Percentiles rank a stretch among this genome's conserved stretches.
Conservation (phyloP, 2,113 vertebrate species). For the Polyodon spathula region DNA sequence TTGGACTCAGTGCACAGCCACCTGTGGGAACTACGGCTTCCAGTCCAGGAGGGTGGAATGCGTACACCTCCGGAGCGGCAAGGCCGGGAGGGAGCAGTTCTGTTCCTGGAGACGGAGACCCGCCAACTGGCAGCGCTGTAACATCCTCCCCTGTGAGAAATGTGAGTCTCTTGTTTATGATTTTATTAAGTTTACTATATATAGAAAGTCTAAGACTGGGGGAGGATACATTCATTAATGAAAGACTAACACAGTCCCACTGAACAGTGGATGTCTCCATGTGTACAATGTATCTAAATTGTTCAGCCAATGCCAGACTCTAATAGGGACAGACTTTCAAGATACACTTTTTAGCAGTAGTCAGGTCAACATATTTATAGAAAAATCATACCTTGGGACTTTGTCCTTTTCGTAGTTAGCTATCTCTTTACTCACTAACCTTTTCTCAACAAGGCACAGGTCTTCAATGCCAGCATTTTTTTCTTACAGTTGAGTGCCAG, state of each 20-base stretch:
- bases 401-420: slow-evolving; percentile 20
- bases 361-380: too few species aligned
- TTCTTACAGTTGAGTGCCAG: slow-evolving; percentile 70
- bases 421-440: slow-evolving; percentile 11
- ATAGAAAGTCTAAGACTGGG: neutral
- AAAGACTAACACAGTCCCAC: too few species aligned
- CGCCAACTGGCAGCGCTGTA: slow-evolving; percentile 85
- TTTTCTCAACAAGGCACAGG: too few species aligned
- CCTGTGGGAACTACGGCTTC: slow-evolving; percentile 83
- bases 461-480: too few species aligned
- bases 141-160: slow-evolving; percentile 75
- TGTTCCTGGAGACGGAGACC: slow-evolving; percentile 80
- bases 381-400: neutral
- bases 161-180: too few species aligned
- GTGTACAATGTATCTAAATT: too few species aligned
- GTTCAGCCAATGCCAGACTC: too few species aligned
- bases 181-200: too few species aligned
- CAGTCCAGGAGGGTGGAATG: slow-evolving; percentile 83
- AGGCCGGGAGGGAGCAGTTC: slow-evolving; percentile 60
- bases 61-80: slow-evolving; percentile 56
- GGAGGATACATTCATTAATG: too few species aligned
- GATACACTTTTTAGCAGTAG: neutral
- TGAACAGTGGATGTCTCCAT: too few species aligned
- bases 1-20: slow-evolving; percentile 85
- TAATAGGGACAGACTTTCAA: too few species aligned